Percentiles rank a stretch among this genome's conserved stretches.
Evolutionary conservation across 2,888 invertebrate genomes (phyloP).

Genomic region (Ormyrus nitidulus): DNA sequence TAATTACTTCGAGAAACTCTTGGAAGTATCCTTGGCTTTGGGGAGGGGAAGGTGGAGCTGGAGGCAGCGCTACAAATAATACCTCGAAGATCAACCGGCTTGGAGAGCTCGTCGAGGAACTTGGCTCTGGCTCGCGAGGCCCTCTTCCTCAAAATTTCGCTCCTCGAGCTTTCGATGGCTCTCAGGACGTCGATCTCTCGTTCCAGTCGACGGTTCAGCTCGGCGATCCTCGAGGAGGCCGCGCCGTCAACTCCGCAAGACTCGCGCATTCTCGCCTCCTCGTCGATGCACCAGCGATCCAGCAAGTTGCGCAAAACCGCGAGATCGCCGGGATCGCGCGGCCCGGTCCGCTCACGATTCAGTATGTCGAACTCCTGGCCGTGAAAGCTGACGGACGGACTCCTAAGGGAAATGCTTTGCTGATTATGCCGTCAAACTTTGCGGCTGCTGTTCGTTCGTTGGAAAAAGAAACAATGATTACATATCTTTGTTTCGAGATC

Average conservation of each 20-base stretch:
- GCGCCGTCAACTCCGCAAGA: background rate
- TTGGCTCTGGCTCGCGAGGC: slow-evolving; percentile 79
- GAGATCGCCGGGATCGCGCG: slow-evolving; percentile 78
- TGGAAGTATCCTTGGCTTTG: no score
- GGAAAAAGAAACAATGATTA: no score
- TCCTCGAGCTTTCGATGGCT: slow-evolving; percentile 83
- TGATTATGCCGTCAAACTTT: no score
- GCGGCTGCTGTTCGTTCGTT: no score
- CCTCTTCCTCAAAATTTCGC: slow-evolving; percentile 80
- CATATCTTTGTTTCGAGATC: no score
- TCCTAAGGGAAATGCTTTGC: background rate
- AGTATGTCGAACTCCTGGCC: slow-evolving; percentile 24
- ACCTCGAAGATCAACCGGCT: slow-evolving; percentile 75
- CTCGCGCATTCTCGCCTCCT: slow-evolving; percentile 75
- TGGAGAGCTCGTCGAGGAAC: slow-evolving; percentile 82
- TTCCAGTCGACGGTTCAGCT: slow-evolving; percentile 49
- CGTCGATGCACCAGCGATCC: slow-evolving; percentile 83
- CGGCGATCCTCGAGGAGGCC: background rate
- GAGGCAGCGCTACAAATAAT: background rate
- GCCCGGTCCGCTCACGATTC: background rate
- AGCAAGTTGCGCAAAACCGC: slow-evolving; percentile 81
- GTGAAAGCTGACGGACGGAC: background rate
- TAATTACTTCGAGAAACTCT: no score
- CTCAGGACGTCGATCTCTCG: slow-evolving; percentile 84
- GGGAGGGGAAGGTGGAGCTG: no score